Base-by-base conservation (phyloP, 2,113 vertebrate genomes). In the Suricata suricatta region DNA sequence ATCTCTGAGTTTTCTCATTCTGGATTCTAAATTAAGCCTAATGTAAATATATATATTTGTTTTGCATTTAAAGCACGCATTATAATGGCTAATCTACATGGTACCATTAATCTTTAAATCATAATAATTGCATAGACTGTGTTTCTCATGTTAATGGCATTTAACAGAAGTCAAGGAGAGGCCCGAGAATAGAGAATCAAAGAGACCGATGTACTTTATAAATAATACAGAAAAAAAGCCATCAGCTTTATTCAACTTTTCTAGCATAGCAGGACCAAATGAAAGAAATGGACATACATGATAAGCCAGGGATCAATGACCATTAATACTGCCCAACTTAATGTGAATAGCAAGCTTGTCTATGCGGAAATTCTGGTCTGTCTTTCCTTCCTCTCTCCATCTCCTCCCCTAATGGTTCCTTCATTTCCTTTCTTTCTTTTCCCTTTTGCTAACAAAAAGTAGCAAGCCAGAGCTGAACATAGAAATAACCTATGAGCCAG, bases 371-470 rank as follows among this genome's bases (percentile, higher is more conserved):
- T 66, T 68, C 33, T 27, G 11, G 5, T 29, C 13, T 3, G 54
- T 1, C 3, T 19, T 74, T 29, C 25, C 31, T 7, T 3, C 8
- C 11, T 8, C 50, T 50, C 23, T 3, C 7, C 17, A 9, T 90
- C 41, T 8, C 5, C 47, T 79, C 35, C 13, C 2, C 64, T 23
- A 1, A 1, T 8, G 54, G 11, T 7, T 12, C 3, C 12, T 27
- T 57, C 1, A 1, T 0, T 63, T 47, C 5, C 0, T 1, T 64
- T 64, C 2, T 64, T 57, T 47, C 2, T 14, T 2, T 88, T 77
- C 5, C 4, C 19, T 79, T 72, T 96, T 64, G 2, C 5, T 72
- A 33, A 64, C 9, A 71, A 77, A 90, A 71, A 0, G 7, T 15
- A 74, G 16, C 19, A n/a, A 54, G 50, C 15, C 38, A 72, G 64